phyloP scores from a whole-genome alignment of 2,797 vertebrate species.

The Cuculus canorus region DNA sequence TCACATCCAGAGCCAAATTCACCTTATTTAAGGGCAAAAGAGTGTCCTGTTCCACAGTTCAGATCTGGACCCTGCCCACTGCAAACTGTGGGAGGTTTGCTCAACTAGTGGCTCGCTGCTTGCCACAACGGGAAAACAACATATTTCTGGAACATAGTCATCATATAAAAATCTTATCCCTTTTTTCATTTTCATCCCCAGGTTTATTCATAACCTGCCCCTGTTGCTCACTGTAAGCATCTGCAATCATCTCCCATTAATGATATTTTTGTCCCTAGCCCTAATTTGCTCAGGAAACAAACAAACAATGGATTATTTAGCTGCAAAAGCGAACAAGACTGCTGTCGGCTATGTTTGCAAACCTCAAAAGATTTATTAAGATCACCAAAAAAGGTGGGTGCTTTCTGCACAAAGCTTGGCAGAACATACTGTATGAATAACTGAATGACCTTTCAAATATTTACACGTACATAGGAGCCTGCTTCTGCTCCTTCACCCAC shows the following conservation, averaged over 20 bases:
- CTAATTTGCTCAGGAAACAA: neutral
- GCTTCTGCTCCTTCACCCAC: neutral
- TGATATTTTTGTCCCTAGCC: neutral
- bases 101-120: neutral
- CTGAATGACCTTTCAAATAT: conserved; percentile 12
- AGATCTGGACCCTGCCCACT: neutral
- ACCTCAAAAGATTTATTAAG: neutral
- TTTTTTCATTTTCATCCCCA: neutral
- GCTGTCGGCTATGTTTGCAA: neutral
- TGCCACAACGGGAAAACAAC: neutral
- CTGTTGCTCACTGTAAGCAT: neutral
- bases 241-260: neutral
- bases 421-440: conserved; percentile 60
- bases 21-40: neutral
- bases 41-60: neutral
- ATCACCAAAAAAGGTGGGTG: neutral
- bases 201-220: neutral
- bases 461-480: neutral
- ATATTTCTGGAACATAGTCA: neutral
- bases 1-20: conserved; percentile 10
- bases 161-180: neutral
- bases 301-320: neutral
- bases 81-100: neutral
- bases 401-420: conserved; percentile 42
- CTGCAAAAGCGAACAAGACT: neutral